Percentiles rank a stretch among this genome's conserved stretches.
Conservation (phyloP, 2,797 vertebrate genomes). For the Pseudomugil gertrudae region DNA sequence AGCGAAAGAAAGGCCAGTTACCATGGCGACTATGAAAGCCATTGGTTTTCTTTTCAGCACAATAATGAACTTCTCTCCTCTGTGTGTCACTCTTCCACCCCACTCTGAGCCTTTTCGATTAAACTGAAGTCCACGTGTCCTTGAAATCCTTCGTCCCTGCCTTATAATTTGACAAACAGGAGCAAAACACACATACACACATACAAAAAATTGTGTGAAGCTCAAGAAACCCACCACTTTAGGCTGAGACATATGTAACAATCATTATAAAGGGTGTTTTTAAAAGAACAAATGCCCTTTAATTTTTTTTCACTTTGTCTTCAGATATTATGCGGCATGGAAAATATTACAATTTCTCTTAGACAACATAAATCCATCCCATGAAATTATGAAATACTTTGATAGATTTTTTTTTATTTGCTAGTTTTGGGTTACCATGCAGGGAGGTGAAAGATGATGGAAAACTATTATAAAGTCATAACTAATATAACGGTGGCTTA, state of each 20-base stretch:
- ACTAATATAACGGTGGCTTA: slow-evolving; percentile 6
- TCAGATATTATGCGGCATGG: not conserved
- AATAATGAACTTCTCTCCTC: slow-evolving; percentile 89
- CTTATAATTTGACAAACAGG: slow-evolving; percentile 81
- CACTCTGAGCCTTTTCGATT: slow-evolving; percentile 83
- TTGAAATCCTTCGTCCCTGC: slow-evolving; percentile 82
- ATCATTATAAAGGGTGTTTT: slow-evolving; percentile 30
- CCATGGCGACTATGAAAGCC: slow-evolving; percentile 86
- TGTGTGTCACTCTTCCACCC: slow-evolving; percentile 85
- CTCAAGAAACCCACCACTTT: slow-evolving; percentile 69
- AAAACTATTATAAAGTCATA: slow-evolving; percentile 16
- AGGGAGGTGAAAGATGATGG: slow-evolving; percentile 4
- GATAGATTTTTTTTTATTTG: not conserved
- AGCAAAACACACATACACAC: slow-evolving; percentile 31
- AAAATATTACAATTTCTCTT: slow-evolving; percentile 4
- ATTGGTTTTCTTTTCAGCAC: slow-evolving; percentile 87
- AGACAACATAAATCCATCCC: slow-evolving; percentile 6
- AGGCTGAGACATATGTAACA: slow-evolving; percentile 38
- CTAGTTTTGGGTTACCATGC: not conserved
- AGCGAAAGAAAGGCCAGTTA: slow-evolving; percentile 82
- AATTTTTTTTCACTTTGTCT: slow-evolving; percentile 16
- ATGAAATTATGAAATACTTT: slow-evolving; percentile 2
- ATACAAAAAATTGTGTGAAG: slow-evolving; percentile 66
- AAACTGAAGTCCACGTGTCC: slow-evolving; percentile 82
- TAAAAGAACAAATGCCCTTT: slow-evolving; percentile 13